These are phyloP conservation scores for Odontesthes bonariensis DNA, from an alignment of 2,113 vertebrate species.

Conservation along the genomic window DNA sequence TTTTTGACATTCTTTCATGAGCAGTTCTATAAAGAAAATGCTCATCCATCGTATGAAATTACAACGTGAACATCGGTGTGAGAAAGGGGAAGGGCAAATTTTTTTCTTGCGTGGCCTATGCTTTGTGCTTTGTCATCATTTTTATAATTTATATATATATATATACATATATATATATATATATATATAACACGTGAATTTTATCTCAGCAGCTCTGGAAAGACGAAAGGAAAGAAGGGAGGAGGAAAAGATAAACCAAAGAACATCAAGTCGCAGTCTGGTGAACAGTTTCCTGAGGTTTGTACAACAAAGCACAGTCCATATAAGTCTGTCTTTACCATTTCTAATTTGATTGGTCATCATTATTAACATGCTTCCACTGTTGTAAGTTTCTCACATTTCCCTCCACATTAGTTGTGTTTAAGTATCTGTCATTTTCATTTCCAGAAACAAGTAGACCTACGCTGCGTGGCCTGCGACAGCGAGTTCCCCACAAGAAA, in stretches of 20 bases:
- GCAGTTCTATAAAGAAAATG: no score
- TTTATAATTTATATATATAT: background rate
- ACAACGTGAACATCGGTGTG: no score
- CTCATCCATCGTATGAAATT: no score
- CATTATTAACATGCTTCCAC: background rate
- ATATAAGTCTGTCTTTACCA: background rate
- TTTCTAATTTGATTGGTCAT: no score
- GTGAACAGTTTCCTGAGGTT: conserved; percentile 81
- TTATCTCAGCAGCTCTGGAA: conserved; percentile 78
- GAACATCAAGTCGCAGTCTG: conserved; percentile 63
- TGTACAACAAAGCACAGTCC: conserved; percentile 20
- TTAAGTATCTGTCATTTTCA: background rate
- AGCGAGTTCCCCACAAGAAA: conserved; percentile 91
- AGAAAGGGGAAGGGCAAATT: no score
- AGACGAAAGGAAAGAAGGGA: conserved; percentile 88
- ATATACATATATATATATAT: background rate
- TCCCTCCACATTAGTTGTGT: background rate
- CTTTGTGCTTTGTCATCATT: background rate
- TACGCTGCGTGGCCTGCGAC: conserved; percentile 88
- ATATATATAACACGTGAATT: background rate
- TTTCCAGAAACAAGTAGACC: conserved; percentile 81
- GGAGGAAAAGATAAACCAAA: conserved; percentile 88
- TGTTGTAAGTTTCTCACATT: no score
- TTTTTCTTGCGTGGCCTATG: background rate
- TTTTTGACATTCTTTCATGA: no score